A percentile compares a stretch with the other conserved stretches of the same genome.
Conservation (phyloP, 2,888 invertebrate genomes). For the Athalia cordata region DNA sequence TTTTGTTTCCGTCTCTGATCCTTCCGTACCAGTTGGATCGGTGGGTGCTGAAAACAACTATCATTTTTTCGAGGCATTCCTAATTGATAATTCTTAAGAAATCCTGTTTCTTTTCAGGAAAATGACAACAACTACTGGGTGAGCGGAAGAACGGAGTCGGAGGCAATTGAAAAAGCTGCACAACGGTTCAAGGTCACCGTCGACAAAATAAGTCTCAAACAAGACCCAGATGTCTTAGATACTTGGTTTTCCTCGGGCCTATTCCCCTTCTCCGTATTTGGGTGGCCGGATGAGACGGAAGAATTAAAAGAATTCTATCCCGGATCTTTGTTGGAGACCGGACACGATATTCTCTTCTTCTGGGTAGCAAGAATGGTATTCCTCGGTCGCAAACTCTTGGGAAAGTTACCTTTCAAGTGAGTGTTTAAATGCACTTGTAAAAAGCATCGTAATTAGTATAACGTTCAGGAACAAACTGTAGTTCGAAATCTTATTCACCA, state of each 20-base stretch:
- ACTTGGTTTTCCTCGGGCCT: slow-evolving; percentile 99
- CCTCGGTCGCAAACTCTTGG: slow-evolving; percentile 92
- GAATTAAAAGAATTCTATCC: slow-evolving; percentile 92
- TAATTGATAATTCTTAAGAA: neutral
- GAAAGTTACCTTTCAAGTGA: slow-evolving; percentile 91
- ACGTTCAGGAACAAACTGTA: neutral
- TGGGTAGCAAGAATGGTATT: slow-evolving; percentile 99
- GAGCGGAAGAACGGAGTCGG: slow-evolving; percentile 78
- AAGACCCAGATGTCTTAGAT: slow-evolving; percentile 97
- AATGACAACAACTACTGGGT: slow-evolving; percentile 77
- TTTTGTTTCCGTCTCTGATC: slow-evolving; percentile 79
- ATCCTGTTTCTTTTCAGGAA: slow-evolving; percentile 46
- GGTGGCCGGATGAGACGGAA: slow-evolving; percentile 91
- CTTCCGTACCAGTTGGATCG: slow-evolving; percentile 61
- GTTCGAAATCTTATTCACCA: slow-evolving; percentile 60
- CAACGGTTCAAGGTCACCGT: slow-evolving; percentile 78
- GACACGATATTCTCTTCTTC: slow-evolving; percentile 98
- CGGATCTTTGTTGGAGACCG: slow-evolving; percentile 93
- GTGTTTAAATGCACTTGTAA: slow-evolving; percentile 54
- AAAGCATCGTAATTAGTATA: neutral
- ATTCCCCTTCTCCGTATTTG: slow-evolving; percentile 97
- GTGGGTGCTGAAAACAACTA: slow-evolving; percentile 60
- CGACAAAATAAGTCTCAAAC: slow-evolving; percentile 77
- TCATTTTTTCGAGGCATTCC: neutral
- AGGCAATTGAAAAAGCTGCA: slow-evolving; percentile 88